Evolutionary conservation across 2,113 vertebrate genomes (phyloP), one percentile per base, ranked within the genome.

Genomic region (Strigops habroptila): DNA sequence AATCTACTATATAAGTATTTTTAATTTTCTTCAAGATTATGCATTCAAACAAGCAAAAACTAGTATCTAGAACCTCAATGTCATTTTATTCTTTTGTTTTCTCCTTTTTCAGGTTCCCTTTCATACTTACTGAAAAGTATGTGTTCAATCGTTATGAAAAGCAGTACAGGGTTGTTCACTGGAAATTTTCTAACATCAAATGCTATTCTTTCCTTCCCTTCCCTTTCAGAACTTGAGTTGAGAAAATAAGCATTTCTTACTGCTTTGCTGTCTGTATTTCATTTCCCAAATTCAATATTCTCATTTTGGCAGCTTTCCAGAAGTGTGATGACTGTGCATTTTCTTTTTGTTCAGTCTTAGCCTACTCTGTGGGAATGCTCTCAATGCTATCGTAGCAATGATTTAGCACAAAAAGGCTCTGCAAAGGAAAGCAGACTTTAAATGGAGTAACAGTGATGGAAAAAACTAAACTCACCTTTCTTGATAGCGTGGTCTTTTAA

Each of bases 201-300:
- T 67, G 33, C 22, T 74, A 35, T 64, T 39, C 17, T 86, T 69
- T 64, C 35, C 17, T 86, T 69, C 33, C 8, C 41, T 63, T 82
- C 21, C 9, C 4, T n/a, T 94, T 73, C 65, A 68, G 19, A 49
- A 52, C 9, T 14, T 73, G 41, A 88, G 24, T 64, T 16, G 17
- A 64, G 51, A 85, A 96, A 93, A 88, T 87, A 69, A 87, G 43
- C 69, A 80, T 96, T 93, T 60, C 53, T 48, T 70, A 46, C 35
- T 83, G 19, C 83, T 67, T 64, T 89, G 18, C 51, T 94, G 46
- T 53, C 65, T 5, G 39, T 67, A 39, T 88, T 94, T 95, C 4
- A 62, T 86, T 93, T 93, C 15, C 52, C 73, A 53, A 80, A 75
- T 46, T 59, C 70, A 62, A 4, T 65, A 37, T 95, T 82, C 73